Evolutionary conservation across 2,113 vertebrate species (phyloP), one percentile per base, ranked within the genome.

Genomic region (Glaucomys volans): DNA sequence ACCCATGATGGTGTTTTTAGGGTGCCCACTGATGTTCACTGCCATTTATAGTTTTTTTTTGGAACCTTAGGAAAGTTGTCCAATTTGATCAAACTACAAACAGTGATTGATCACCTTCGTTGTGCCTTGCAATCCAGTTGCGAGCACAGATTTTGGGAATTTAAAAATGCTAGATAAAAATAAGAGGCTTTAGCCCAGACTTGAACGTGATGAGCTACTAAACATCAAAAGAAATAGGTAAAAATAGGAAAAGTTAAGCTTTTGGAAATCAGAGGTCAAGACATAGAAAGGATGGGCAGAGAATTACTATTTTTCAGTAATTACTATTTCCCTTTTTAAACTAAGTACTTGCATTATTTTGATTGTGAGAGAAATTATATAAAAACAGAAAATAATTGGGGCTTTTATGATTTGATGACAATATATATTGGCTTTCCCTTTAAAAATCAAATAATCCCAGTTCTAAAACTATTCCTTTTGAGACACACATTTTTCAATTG

Each of bases 271-370:
- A 97, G 28, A 18, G 59, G 22, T 90, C 57, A 94, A 91, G 37
- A 96, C 1, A 5, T 74, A 22, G 17, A 7, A 35, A 85, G 2
- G 9, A 7, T n/a, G 14, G 17, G 13, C 35, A 90, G 50, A 74
- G 20, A 92, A 95, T 13, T 75, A 62, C 1, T 66, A 0, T 30
- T 90, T 91, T 89, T 90, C 32, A 79, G 20, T 80, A 95, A 91
- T 86, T 92, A 95, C 35, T 57, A 72, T 66, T 89, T 96, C 72
- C 18, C 54, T 84, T 85, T 42, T 92, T 2, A 97, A 76, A 74
- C 28, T 66, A 30, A 72, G 44, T 77, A 30, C 8, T 74, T 66
- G 11, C 44, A 40, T 80, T 75, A 35, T 32, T 66, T 66, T 66
- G 30, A 91, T 85, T 79, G 44, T 50, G 64, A 77, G 28, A 90